These are phyloP conservation scores for Trachythela sp. DNA, from an alignment of 64 coral and sea anemone species.

Conservation along the genomic window DNA sequence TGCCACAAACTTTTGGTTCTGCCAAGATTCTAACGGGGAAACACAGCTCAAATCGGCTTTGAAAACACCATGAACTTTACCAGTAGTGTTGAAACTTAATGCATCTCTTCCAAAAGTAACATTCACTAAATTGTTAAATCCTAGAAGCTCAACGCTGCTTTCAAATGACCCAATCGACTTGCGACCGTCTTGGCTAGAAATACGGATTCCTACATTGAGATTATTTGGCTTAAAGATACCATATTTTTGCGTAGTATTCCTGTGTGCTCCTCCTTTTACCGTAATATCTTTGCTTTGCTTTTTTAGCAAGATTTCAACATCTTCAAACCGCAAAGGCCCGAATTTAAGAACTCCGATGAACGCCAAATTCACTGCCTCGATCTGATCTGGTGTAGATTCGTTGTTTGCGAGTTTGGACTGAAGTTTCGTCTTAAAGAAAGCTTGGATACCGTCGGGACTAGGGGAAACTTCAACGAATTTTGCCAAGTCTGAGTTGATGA, in stretches of 20 bases:
- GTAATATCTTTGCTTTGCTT: background rate
- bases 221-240: background rate
- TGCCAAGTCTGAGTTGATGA: background rate
- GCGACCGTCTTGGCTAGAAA: background rate
- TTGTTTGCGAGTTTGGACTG: background rate
- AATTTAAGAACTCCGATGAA: background rate
- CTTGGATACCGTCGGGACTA: background rate
- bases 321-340: background rate
- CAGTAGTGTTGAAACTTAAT: background rate
- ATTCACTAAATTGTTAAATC: background rate
- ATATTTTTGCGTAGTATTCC: background rate
- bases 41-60: background rate
- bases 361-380: background rate
- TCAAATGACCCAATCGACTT: background rate
- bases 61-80: background rate
- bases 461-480: background rate
- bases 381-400: background rate
- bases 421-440: background rate
- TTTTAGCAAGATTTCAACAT: background rate
- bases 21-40: background rate
- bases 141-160: background rate
- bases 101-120: background rate
- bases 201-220: background rate
- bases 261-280: background rate
- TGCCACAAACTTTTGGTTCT: background rate